phyloP scores from a whole-genome alignment of 2,888 invertebrate species.

The Meganola albula region DNA sequence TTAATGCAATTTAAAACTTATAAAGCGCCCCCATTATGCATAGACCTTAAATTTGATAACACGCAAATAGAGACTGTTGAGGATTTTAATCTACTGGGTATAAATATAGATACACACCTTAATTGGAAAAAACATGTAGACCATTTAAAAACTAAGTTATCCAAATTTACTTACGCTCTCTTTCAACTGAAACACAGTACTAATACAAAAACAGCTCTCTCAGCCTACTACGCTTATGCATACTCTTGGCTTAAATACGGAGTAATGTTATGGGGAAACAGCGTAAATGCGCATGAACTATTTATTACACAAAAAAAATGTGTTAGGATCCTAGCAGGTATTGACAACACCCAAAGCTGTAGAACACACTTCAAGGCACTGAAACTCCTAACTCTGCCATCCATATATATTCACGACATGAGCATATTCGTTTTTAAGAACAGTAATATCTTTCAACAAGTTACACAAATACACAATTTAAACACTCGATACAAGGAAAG shows the following conservation, averaged over 20 bases:
- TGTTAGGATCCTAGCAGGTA: not conserved
- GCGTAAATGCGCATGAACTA: not conserved
- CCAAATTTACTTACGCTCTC: constrained; percentile 12
- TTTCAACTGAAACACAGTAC: constrained; percentile 9
- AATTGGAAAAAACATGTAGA: constrained; percentile 14
- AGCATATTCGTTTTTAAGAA: too few species aligned
- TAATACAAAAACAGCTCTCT: constrained; percentile 6
- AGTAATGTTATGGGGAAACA: not conserved
- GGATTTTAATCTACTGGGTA: constrained; percentile 9
- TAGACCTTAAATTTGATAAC: constrained; percentile 7
- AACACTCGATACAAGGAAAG: too few species aligned
- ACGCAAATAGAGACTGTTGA: constrained; percentile 8
- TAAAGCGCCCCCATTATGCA: constrained; percentile 8
- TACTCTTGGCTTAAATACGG: constrained; percentile 8
- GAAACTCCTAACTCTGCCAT: not conserved
- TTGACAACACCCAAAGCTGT: not conserved
- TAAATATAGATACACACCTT: constrained; percentile 10
- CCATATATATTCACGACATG: too few species aligned
- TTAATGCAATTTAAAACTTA: constrained; percentile 10
- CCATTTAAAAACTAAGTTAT: constrained; percentile 8
- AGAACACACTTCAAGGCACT: not conserved
- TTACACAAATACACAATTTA: too few species aligned
- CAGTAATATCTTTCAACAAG: too few species aligned
- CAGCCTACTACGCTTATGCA: constrained; percentile 12
- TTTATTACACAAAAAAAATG: not conserved